Evolutionary conservation across 2,888 invertebrate species (phyloP), one percentile per base, ranked within the genome.

Genomic region (Rotaria sp.): DNA sequence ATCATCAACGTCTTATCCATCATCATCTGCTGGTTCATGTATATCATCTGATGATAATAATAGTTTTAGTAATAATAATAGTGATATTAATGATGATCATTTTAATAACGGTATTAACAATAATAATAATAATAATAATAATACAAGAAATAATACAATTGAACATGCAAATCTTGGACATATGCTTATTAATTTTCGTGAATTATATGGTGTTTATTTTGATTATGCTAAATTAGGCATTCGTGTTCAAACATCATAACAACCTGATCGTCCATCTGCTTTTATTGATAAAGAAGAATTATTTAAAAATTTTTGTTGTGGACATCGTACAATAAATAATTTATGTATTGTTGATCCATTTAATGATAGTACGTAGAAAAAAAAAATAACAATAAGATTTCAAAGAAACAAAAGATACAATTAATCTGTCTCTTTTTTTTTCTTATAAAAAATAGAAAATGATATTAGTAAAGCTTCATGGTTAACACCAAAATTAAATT

Each of bases 291-390:
- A 97, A 92, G 96, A 96, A 89, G 96, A 96, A 89, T 89, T 91
- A 84, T 95, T 95, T 91, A 93, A 94, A 91, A 95, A 96, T 90
- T 96, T 97, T 96, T 94, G 95, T 89, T 96, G 96, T 91, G 96
- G 96, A 0, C 96, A 96, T 92, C 93, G 96, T 84, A 67, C 84
- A 21, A 90, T 96, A 8, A 96, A 97, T 88, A 92, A 97, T 90
- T 93, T 99, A 88, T 97, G 97, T 91, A 97, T 99, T 89, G 97
- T 98, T 92, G 99, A 99, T 93, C 99, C 99, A 41, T 93, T 99
- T 80, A 95, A 96, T 88, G 94, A 96, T 30, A 91, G 92, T 92
- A 88, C 84, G 86, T 35, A 35, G 55, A 55, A 1, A 35, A 67
- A 18, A 35, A 38, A 35, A 67, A 67, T n/a, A n/a, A n/a, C n/a